phyloP scores from a whole-genome alignment of 2,888 invertebrate genomes.

The Aricia artaxerxes region DNA sequence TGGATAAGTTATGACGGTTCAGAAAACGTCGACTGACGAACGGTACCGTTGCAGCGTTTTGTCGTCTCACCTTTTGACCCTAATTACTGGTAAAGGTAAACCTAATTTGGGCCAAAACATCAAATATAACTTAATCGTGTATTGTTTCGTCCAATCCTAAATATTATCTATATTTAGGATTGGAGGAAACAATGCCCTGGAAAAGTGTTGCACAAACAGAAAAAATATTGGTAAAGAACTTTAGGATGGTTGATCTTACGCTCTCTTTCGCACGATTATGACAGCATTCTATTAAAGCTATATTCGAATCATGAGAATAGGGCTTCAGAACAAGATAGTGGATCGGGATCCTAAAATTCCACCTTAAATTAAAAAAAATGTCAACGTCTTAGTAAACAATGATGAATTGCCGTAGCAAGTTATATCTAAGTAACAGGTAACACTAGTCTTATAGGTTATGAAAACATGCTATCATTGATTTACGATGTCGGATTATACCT shows the following conservation, averaged over 20 bases:
- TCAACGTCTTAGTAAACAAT: background rate
- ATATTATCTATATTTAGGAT: constrained; percentile 29
- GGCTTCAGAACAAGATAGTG: too few species aligned
- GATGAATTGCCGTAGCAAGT: background rate
- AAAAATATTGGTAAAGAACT: too few species aligned
- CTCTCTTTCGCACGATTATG: too few species aligned
- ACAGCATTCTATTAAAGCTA: too few species aligned
- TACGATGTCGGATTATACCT: background rate
- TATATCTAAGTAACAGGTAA: constrained; percentile 9
- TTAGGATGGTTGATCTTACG: too few species aligned
- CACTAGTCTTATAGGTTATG: constrained; percentile 24
- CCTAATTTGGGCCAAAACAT: constrained; percentile 33
- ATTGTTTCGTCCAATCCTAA: too few species aligned
- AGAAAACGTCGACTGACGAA: background rate
- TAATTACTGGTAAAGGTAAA: constrained; percentile 42
- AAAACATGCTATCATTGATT: constrained; percentile 16
- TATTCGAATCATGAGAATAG: too few species aligned
- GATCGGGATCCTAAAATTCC: too few species aligned
- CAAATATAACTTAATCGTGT: constrained; percentile 36
- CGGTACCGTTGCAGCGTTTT: constrained; percentile 38
- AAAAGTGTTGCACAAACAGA: too few species aligned
- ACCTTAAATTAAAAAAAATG: background rate
- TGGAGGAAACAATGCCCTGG: too few species aligned
- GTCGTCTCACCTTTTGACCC: constrained; percentile 44
- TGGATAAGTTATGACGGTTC: background rate